Conservation (phyloP, 2,888 invertebrate species). For the Plusia festucae region DNA sequence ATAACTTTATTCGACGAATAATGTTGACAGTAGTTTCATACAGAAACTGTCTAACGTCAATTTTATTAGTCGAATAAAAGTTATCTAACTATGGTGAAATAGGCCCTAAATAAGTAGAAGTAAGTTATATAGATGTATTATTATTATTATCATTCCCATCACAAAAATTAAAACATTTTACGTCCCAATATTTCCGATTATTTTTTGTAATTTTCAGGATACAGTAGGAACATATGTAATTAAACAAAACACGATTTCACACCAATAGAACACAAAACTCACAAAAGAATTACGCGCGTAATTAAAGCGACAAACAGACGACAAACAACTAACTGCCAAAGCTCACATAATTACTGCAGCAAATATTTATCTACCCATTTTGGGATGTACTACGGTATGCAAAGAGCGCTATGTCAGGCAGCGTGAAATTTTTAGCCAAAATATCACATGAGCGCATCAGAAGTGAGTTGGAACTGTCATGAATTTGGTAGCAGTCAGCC, state of each 20-base stretch:
- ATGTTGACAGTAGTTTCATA: too few species aligned
- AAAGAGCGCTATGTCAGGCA: conserved; percentile 47
- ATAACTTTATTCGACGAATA: too few species aligned
- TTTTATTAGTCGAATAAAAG: too few species aligned
- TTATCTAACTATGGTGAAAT: too few species aligned
- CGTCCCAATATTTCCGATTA: too few species aligned
- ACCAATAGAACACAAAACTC: conserved; percentile 11
- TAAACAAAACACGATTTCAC: not conserved
- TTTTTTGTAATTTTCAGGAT: not conserved
- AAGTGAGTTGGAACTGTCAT: conserved; percentile 58
- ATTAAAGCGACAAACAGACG: conserved; percentile 42
- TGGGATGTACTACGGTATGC: conserved; percentile 66
- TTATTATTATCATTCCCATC: too few species aligned
- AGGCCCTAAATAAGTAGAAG: too few species aligned
- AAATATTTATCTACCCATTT: conserved; percentile 74
- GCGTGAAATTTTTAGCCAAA: conserved; percentile 61
- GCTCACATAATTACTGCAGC: conserved; percentile 70
- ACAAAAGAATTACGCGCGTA: conserved; percentile 40
- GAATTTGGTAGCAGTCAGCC: conserved; percentile 60
- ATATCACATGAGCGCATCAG: conserved; percentile 45
- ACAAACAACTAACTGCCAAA: conserved; percentile 62
- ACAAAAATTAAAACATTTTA: too few species aligned
- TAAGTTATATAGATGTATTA: too few species aligned
- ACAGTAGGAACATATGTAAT: not conserved
- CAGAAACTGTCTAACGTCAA: too few species aligned